A percentile compares a stretch with the other conserved stretches of the same genome.
Evolutionary conservation across 2,888 invertebrate species (phyloP).

Genomic region (Drymonia ruficornis): DNA sequence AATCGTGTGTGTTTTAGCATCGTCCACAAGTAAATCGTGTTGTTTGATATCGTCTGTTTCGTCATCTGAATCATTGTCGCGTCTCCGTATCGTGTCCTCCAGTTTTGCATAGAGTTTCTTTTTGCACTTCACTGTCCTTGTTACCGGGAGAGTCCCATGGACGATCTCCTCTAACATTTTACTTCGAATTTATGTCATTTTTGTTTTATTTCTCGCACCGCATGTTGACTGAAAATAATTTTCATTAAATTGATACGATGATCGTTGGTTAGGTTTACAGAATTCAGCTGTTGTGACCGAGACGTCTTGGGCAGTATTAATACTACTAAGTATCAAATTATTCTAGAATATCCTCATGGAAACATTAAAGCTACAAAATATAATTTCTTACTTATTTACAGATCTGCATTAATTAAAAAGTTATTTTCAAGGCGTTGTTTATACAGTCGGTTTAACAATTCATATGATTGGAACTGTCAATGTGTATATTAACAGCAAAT

Average conservation of each 20-base stretch:
- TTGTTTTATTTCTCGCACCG: conserved; percentile 52
- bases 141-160: conserved; percentile 69
- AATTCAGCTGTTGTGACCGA: conserved; percentile 1
- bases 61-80: conserved; percentile 46
- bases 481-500: too few species aligned
- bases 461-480: too few species aligned
- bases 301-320: background rate
- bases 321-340: too few species aligned
- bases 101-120: conserved; percentile 51
- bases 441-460: too few species aligned
- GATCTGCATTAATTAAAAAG: too few species aligned
- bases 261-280: conserved; percentile 25
- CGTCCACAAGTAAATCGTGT: conserved; percentile 65
- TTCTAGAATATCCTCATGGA: too few species aligned
- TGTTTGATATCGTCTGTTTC: conserved; percentile 39
- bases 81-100: conserved; percentile 59
- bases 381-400: too few species aligned
- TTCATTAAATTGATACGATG: conserved; percentile 34
- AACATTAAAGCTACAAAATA: too few species aligned
- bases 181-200: conserved; percentile 69
- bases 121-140: conserved; percentile 52
- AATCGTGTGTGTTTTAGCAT: conserved; percentile 76
- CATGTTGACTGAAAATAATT: conserved; percentile 28
- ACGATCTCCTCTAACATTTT: conserved; percentile 80
- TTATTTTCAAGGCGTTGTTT: too few species aligned